Evolutionary conservation across 2,113 vertebrate genomes (phyloP).

Genomic region (Cololabis saira): DNA sequence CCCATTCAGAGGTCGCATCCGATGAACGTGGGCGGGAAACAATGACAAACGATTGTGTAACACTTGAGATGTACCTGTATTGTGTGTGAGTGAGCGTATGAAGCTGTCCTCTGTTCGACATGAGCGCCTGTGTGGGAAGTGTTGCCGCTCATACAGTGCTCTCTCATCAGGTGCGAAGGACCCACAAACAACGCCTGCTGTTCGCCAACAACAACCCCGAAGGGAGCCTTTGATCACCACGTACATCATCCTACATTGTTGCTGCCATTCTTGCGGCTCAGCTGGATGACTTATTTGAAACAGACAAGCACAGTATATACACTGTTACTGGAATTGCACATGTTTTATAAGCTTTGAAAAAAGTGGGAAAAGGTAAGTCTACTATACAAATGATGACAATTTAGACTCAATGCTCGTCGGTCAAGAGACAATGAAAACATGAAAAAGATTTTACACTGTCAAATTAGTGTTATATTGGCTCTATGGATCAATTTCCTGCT

Average conservation of each 20-base stretch:
- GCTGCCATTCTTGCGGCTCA: neutral
- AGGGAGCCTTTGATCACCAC: constrained; percentile 37
- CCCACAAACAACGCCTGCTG: constrained; percentile 11
- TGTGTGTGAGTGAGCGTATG: constrained; percentile 29
- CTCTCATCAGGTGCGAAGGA: constrained; percentile 40
- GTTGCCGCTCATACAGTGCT: constrained; percentile 5
- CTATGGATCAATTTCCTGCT: too few relatives aligned
- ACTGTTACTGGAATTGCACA: too few relatives aligned
- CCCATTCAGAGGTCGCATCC: constrained; percentile 25
- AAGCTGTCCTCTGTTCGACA: constrained; percentile 1
- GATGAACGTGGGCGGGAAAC: constrained; percentile 36
- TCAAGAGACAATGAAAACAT: too few relatives aligned
- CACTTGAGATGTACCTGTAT: constrained; percentile 34
- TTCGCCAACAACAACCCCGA: constrained; percentile 18
- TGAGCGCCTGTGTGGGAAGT: constrained; percentile 49
- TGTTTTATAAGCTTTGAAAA: too few relatives aligned
- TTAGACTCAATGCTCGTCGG: too few relatives aligned
- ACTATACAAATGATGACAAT: too few relatives aligned
- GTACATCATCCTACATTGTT: constrained; percentile 26
- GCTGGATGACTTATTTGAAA: too few relatives aligned
- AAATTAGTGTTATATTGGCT: too few relatives aligned
- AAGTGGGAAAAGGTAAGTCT: too few relatives aligned
- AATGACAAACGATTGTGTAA: constrained; percentile 42
- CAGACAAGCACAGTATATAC: too few relatives aligned
- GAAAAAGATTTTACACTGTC: too few relatives aligned